phyloP scores from a whole-genome alignment of 2,113 vertebrate genomes.

The Melanocharis versteri region DNA sequence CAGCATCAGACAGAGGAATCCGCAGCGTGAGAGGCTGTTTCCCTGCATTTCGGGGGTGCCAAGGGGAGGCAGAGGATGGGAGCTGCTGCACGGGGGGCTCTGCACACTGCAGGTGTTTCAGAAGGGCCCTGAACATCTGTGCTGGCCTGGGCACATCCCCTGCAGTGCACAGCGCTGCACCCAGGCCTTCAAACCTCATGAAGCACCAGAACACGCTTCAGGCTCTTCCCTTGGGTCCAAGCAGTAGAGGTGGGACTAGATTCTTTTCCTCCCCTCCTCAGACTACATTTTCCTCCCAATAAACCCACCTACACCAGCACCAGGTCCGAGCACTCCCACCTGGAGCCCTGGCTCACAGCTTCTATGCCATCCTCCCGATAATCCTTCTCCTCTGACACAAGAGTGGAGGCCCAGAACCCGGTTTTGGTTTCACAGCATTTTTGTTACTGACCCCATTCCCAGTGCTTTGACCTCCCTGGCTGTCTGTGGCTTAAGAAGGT shows the following conservation, averaged over 20 bases:
- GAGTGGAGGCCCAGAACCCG: neutral
- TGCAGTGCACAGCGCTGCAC: neutral
- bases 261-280: neutral
- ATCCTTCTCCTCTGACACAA: neutral
- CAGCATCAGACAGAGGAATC: neutral
- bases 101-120: neutral
- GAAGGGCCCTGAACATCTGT: neutral
- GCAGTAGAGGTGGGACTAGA: neutral
- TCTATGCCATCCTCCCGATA: accelerated
- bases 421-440: neutral
- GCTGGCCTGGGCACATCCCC: neutral
- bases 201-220: neutral
- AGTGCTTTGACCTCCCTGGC: neutral
- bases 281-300: neutral
- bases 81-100: neutral
- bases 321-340: accelerated
- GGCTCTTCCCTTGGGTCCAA: neutral
- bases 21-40: neutral
- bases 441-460: accelerated
- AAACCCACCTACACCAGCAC: neutral
- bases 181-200: neutral
- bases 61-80: neutral
- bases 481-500: neutral
- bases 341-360: no score
- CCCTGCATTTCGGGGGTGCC: neutral